Evolutionary conservation across 2,113 vertebrate species (phyloP), one percentile per base, ranked within the genome.

Genomic region (Lasiurus borealis): DNA sequence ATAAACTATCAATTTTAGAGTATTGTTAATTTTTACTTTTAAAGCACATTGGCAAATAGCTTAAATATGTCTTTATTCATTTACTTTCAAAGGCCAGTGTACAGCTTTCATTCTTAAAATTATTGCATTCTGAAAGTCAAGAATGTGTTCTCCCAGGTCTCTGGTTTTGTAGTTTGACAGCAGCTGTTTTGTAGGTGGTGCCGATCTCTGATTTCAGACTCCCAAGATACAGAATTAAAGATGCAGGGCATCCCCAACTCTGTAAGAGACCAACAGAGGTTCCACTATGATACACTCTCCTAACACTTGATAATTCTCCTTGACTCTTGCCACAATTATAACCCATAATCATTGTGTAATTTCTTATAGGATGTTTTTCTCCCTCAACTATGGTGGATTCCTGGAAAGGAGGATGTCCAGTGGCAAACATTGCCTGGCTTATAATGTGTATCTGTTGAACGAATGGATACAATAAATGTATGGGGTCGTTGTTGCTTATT

Each of bases 151-250:
- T 72, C 21, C 5, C 11, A 9, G 29, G n/a, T 48, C 34, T 84
- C 77, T 89, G 18, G 11, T 25, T 88, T 73, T 52, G 18, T 16
- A 46, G 4, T 23, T 78, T 13, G 89, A 62, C 25, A 8, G n/a
- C 4, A 73, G 18, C 16, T 57, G 14, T 68, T n/a, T 68, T 68
- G 14, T 31, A 68, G 14, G 0, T 81, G 21, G 21, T 18, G 7
- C 2, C 25, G 44, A 72, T 92, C 1, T 50, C 71, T 57, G n/a
- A 93, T 90, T 85, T 80, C 81, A 59, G 36, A 83, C 27, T 78
- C 54, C 76, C 31, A 78, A 68, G 36, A 57, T 94, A 86, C 23
- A 77, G 31, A 87, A 93, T 46, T 52, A 78, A 87, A 71, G 6
- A 66, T 40, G 57, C 2, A 40, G 36, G 23, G 2, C 25, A 82